Conservation (phyloP, 2,888 invertebrate genomes). For the Himalopsyche tibetana region DNA sequence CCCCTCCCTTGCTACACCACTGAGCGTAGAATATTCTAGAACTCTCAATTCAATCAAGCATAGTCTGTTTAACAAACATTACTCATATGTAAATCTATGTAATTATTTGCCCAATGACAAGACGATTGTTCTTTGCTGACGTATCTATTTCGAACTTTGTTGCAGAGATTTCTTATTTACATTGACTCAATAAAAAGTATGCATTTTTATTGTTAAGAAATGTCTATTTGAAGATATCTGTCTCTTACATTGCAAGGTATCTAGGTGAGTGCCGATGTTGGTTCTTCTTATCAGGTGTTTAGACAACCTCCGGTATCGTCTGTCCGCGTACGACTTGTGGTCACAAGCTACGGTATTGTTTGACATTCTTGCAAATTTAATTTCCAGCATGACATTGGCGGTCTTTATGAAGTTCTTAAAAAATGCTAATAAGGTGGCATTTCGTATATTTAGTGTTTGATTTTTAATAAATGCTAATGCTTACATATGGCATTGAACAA, state of each 20-base stretch:
- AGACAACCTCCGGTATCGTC: not conserved
- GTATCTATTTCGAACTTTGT: too few species aligned
- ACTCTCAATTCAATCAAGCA: too few species aligned
- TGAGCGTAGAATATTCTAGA: too few species aligned
- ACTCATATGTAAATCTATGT: too few species aligned
- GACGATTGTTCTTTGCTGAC: too few species aligned
- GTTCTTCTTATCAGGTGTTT: constrained; percentile 20
- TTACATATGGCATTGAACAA: not conserved
- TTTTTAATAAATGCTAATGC: not conserved
- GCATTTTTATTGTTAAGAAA: not conserved
- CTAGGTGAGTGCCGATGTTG: not conserved
- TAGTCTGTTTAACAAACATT: too few species aligned
- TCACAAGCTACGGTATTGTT: not conserved
- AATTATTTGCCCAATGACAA: too few species aligned
- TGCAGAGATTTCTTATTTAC: not conserved
- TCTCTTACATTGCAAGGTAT: not conserved
- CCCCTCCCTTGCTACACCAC: too few species aligned
- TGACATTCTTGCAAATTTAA: not conserved
- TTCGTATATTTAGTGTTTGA: not conserved
- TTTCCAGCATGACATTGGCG: not conserved
- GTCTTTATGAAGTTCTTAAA: not conserved
- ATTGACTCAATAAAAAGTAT: not conserved
- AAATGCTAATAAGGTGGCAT: not conserved
- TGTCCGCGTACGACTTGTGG: not conserved
- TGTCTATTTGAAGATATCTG: not conserved